Base-by-base conservation (phyloP, 2,888 invertebrate genomes). In the Neoascia interrupta region DNA sequence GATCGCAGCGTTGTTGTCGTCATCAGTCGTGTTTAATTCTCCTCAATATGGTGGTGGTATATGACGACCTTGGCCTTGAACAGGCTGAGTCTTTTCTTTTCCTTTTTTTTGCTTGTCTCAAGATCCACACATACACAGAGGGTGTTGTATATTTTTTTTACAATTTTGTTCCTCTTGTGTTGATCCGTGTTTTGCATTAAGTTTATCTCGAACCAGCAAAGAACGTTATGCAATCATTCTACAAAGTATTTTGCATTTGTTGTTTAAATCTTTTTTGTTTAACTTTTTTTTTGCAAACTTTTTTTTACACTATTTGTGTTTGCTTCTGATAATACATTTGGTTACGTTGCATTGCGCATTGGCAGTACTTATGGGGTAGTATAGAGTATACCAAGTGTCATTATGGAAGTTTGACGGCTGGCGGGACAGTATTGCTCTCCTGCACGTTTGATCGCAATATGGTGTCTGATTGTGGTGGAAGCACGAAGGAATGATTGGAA, bases 61-160 rank as follows among this genome's bases (percentile, higher is more conserved):
- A 61, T 72, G 79, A 54, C 83, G 84, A 82, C 84, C 84, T 84
- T 85, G 84, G 84, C 84, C 84, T 85, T 85, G 84, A 84, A 82
- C 83, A 81, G 75, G 81, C 64, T 58, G 81, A 81, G 58, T 80
- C 81, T 80, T 81, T 82, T 66, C 19, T 28, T 37, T 69, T 61
- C 18, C 26, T 73, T 60, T 58, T 69, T 49, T 45, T 56, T 49
- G 51, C 47, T 68, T 49, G 60, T 39, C 45, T 61, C 53, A 19
- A 61, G 47, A 60, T 72, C 73, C 66, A 73, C 49, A 61, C 60
- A 66, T 34, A 54, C 54, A 26, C 28, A 26, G 51, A 41, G 37
- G 18, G 36, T 43, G 49, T 11, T 19, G 26, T 56, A 31, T 31
- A 3, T 6, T 6, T 31, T 31, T 31, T 36, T 66, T 23, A 16